Conservation (phyloP, 2,888 invertebrate genomes). For the Noctuana brunneofusca region DNA sequence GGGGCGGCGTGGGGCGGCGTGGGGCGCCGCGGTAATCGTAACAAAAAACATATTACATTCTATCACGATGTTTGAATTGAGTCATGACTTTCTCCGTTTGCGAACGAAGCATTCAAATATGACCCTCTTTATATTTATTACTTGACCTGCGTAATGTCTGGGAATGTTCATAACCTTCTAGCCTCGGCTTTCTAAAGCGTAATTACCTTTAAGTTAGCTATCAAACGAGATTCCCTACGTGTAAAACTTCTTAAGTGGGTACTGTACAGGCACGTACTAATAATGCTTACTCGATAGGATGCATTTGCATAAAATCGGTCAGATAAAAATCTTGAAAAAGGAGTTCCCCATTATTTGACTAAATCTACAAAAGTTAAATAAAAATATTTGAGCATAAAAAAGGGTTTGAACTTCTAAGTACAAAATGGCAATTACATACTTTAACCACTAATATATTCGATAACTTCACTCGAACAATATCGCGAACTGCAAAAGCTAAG, state of each 20-base stretch:
- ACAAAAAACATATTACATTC: constrained; percentile 15
- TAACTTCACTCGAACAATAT: background rate
- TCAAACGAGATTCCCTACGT: background rate
- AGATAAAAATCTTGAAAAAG: no score
- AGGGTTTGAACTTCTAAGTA: no score
- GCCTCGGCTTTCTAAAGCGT: constrained; percentile 16
- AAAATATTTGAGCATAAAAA: no score
- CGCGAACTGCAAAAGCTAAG: background rate
- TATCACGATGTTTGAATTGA: constrained; percentile 12
- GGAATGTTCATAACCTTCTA: constrained; percentile 16
- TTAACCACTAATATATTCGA: no score
- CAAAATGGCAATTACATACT: no score
- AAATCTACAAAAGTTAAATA: no score
- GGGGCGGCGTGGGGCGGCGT: no score
- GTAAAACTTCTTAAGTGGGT: background rate
- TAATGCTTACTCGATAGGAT: background rate
- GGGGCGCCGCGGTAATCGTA: background rate
- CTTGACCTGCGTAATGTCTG: constrained; percentile 9
- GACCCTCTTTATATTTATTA: constrained; percentile 19
- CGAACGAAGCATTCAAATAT: background rate
- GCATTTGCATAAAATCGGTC: background rate
- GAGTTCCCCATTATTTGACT: no score
- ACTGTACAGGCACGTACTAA: no score
- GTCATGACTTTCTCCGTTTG: constrained; percentile 6
- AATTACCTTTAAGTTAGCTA: constrained; percentile 4